Percentiles rank a stretch among this genome's conserved stretches.
Conservation (phyloP, 1,140 invertebrate species). For the Camponotus floridanus region DNA sequence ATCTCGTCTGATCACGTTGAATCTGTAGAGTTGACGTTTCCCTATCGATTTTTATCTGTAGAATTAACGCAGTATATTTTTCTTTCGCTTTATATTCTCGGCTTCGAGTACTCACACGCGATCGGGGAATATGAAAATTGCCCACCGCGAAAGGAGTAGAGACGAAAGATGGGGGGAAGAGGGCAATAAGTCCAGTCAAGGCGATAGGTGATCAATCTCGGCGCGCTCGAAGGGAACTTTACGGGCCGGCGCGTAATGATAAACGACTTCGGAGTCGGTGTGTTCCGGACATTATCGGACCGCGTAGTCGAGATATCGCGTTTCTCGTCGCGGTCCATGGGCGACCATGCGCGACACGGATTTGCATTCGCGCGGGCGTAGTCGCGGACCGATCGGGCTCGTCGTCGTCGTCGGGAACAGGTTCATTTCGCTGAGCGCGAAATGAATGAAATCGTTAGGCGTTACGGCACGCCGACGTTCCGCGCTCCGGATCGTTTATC, state of each 20-base stretch:
- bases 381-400: neutral
- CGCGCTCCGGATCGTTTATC: conserved; percentile 41
- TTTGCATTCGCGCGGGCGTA: conserved; percentile 67
- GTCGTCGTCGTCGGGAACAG: conserved; percentile 67
- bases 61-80: neutral
- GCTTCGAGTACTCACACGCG: neutral
- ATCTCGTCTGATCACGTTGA: neutral
- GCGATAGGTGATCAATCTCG: conserved; percentile 68
- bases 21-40: neutral
- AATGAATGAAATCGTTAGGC: conserved; percentile 75
- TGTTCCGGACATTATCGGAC: conserved; percentile 71
- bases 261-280: conserved; percentile 67
- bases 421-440: conserved; percentile 70
- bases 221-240: conserved; percentile 30
- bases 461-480: conserved; percentile 53
- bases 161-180: conserved; percentile 18
- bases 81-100: neutral
- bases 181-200: conserved; percentile 48
- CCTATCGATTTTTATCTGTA: neutral
- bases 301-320: conserved; percentile 62
- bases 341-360: conserved; percentile 57
- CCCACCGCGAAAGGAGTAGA: neutral
- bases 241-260: conserved; percentile 61
- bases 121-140: conserved; percentile 53
- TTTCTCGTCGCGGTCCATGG: conserved; percentile 66